Base-by-base conservation (phyloP, 2,113 vertebrate species). In the Bubo scandiacus region DNA sequence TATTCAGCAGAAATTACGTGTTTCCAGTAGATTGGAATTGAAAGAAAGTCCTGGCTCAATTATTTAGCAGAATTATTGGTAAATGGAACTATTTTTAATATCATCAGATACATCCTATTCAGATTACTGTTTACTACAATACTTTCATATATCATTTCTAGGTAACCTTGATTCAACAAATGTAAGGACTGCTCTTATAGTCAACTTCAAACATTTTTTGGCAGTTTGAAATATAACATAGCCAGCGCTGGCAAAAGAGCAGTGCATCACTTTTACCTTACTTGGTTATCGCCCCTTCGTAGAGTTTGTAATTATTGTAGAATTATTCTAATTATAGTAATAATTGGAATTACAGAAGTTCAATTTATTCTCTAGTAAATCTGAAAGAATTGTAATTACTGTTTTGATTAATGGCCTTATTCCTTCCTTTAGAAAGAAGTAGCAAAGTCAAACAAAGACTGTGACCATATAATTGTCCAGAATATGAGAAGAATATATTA, bases 1-100 rank as follows among this genome's bases (percentile, higher is more conserved):
- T 94, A 88, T 61, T 85, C 67, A 96, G 95, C 81, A 96, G 81
- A 95, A 96, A 65, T 81, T 59, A n/a, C 51, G 59, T 75, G 74
- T 88, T 68, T 94, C 87, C 90, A 86, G 67, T 74, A 22, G 85
- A 91, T 72, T 73, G 18, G 11, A 87, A 79, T 0, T 61, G 52
- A 91, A 94, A 95, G 87, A 94, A 94, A 93, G 14, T 73, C 43
- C 13, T 38, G 70, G 61, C 30, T 75, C 27, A 63, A 38, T 57
- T 86, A 45, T 67, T 79, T 74, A 12, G 3, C 15, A 63, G 13
- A 91, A 81, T 45, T 78, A 27, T 4, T 23, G 21, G 38, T 77
- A 68, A 61, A 79, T 80, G 7, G 36, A 83, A 58, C 19, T 71
- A 66, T 70, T 73, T 45, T 85, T 63, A 87, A 20, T 45, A 67